Conservation (phyloP, 2,888 invertebrate genomes). For the Mythimna impura region DNA sequence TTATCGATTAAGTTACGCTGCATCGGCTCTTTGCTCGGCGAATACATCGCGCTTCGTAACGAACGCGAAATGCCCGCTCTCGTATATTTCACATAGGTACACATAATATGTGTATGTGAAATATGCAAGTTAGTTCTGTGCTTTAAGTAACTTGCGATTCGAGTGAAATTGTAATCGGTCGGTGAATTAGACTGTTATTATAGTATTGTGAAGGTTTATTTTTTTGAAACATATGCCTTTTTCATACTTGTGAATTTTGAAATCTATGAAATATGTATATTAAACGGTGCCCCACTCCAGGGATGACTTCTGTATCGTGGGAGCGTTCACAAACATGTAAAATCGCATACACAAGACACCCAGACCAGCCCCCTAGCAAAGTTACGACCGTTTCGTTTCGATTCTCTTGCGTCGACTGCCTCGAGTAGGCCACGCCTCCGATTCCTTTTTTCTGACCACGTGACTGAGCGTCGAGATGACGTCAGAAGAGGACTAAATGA, state of each 20-base stretch:
- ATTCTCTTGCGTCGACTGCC: too few species aligned
- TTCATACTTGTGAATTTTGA: neutral
- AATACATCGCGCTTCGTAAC: constrained; percentile 47
- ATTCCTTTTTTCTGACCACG: too few species aligned
- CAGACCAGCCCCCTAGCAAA: too few species aligned
- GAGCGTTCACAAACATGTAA: too few species aligned
- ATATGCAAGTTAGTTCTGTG: constrained; percentile 42
- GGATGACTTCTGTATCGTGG: too few species aligned
- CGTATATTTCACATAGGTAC: constrained; percentile 6
- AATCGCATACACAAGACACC: too few species aligned
- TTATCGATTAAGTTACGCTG: constrained; percentile 69
- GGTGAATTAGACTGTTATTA: constrained; percentile 21
- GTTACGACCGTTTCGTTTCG: too few species aligned
- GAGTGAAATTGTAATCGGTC: constrained; percentile 25
- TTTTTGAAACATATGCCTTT: too few species aligned
- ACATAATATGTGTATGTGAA: constrained; percentile 35
- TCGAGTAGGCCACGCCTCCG: too few species aligned
- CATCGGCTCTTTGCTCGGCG: constrained; percentile 56
- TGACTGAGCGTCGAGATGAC: too few species aligned
- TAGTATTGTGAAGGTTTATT: neutral
- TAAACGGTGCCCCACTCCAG: too few species aligned
- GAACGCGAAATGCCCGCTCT: constrained; percentile 49
- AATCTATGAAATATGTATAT: neutral
- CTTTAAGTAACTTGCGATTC: constrained; percentile 23
- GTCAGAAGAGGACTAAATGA: too few species aligned